These are phyloP conservation scores for Sylvietta virens DNA, from an alignment of 2,113 vertebrate species.

Conservation along the genomic window DNA sequence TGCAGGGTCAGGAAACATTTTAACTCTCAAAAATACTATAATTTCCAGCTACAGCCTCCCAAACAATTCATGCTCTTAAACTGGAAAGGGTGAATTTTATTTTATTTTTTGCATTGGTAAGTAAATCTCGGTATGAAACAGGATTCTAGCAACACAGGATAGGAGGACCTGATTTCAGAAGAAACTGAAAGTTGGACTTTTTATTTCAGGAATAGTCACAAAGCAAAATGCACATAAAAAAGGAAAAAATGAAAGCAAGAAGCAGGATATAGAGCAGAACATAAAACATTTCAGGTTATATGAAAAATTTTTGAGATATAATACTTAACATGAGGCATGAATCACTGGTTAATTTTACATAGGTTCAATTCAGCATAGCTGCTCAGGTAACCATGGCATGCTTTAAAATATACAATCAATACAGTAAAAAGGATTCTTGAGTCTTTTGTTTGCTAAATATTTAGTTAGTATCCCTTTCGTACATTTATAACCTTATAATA, in stretches of 20 bases:
- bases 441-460: neutral
- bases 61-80: neutral
- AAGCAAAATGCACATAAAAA: neutral
- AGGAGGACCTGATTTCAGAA: neutral
- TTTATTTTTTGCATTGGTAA: neutral
- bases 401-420: neutral
- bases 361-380: neutral
- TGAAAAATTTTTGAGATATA: neutral
- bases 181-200: neutral
- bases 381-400: accelerated
- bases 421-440: neutral
- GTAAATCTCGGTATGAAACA: neutral
- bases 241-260: neutral
- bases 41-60: neutral
- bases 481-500: neutral
- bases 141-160: neutral
- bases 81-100: neutral
- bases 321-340: neutral
- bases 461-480: neutral
- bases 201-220: neutral
- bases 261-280: neutral
- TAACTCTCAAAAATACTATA: neutral
- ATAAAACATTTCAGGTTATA: neutral
- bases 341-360: neutral
- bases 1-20: neutral